Percentiles rank a stretch among this genome's conserved stretches.
Conservation (phyloP, 35 echinoderm and acorn worm species). For the Lytechinus pictus region DNA sequence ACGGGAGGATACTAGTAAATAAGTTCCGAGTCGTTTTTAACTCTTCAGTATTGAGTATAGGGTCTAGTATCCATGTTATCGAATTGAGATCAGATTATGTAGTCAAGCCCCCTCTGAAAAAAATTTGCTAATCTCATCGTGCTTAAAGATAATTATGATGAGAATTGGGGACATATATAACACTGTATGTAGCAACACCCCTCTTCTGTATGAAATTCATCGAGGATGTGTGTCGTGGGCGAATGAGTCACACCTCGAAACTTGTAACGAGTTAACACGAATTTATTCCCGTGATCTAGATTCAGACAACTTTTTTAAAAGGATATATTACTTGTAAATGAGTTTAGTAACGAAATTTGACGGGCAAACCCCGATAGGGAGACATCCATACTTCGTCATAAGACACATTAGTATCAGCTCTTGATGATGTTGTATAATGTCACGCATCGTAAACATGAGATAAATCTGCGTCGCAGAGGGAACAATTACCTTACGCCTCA, state of each 20-base stretch:
- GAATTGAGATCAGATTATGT: no score
- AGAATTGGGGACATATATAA: not conserved
- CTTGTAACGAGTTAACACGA: not conserved
- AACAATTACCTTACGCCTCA: not conserved
- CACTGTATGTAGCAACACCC: not conserved
- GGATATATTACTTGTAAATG: not conserved
- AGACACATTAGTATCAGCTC: not conserved
- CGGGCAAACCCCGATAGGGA: not conserved
- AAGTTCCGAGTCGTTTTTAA: no score
- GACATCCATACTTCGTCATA: not conserved
- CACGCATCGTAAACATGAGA: not conserved
- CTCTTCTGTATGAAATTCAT: not conserved
- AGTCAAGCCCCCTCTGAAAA: no score
- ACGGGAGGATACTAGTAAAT: no score
- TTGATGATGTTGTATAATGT: not conserved
- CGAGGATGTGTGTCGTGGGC: not conserved
- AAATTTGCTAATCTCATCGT: not conserved
- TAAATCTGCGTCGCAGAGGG: not conserved
- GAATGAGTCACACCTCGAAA: not conserved
- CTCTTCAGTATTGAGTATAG: no score
- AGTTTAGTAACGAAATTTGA: not conserved
- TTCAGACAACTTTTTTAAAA: not conserved
- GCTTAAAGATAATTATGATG: not conserved
- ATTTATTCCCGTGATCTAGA: slow-evolving; percentile 1
- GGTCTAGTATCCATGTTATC: no score